These are phyloP conservation scores for Procapra przewalskii DNA, from an alignment of 2,113 vertebrate genomes.

Conservation along the genomic window DNA sequence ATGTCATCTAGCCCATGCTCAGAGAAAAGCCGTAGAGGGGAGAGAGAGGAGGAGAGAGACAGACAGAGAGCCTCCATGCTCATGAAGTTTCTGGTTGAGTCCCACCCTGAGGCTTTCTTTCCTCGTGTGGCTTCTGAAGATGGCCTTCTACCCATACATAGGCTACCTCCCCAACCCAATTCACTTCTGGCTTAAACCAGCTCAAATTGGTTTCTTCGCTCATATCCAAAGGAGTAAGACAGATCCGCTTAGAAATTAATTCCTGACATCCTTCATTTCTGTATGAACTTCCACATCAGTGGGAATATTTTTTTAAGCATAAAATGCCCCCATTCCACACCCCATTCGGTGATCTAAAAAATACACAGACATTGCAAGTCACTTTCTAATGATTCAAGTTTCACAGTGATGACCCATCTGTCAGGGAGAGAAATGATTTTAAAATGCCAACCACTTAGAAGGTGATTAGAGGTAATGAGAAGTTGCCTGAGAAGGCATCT, in stretches of 20 bases:
- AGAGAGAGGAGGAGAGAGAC: not conserved
- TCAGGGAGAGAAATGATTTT: not conserved
- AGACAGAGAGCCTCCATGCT: too few species aligned
- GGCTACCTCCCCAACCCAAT: not conserved
- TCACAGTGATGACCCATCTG: constrained; percentile 39
- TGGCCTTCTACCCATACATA: not conserved
- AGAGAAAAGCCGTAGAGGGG: not conserved
- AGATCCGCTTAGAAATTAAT: not conserved
- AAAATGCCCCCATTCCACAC: not conserved
- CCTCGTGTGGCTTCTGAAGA: not conserved
- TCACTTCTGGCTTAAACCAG: not conserved
- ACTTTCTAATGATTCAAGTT: constrained; percentile 48
- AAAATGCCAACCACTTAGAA: not conserved
- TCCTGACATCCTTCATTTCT: not conserved
- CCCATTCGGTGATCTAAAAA: constrained; percentile 34
- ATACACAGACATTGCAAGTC: constrained; percentile 52
- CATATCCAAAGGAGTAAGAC: not conserved
- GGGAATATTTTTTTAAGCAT: not conserved
- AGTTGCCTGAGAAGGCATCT: not conserved
- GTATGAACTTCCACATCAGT: not conserved
- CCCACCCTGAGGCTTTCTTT: not conserved
- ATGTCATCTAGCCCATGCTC: not conserved
- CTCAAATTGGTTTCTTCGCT: not conserved
- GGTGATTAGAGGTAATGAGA: not conserved
- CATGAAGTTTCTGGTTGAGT: accelerated